Evolutionary conservation across 2,797 vertebrate genomes (phyloP).

Genomic region (Dendrocincla fuliginosa): DNA sequence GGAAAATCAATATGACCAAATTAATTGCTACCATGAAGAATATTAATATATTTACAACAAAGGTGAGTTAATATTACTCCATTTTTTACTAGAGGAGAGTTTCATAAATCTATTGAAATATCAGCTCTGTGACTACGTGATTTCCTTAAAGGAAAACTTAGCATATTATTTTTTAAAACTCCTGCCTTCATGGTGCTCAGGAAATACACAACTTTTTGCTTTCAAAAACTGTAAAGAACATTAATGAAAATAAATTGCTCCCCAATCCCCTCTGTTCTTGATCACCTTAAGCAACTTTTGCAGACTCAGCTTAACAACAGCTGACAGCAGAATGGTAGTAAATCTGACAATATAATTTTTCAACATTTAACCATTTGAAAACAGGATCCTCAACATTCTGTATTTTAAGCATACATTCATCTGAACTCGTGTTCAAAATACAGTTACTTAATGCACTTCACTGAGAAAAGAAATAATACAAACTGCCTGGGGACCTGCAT

Average conservation of each 20-base stretch:
- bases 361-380: not conserved
- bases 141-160: not conserved
- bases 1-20: not conserved
- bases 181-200: not conserved
- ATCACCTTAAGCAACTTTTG: not conserved
- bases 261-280: accelerated
- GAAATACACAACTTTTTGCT: not conserved
- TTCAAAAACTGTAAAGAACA: not conserved
- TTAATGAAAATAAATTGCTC: not conserved
- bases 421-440: not conserved
- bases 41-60: not conserved
- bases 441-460: not conserved
- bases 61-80: not conserved
- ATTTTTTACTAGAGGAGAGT: not conserved
- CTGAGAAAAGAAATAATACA: not conserved
- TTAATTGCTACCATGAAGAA: not conserved
- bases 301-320: not conserved
- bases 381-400: not conserved
- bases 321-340: not conserved
- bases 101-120: not conserved
- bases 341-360: not conserved
- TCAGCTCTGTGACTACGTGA: not conserved
- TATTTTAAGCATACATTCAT: not conserved
- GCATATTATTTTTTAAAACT: not conserved
- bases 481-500: not conserved